These are phyloP conservation scores for Drosophila sproati DNA, from an alignment of 1,140 invertebrate species.

Conservation along the genomic window DNA sequence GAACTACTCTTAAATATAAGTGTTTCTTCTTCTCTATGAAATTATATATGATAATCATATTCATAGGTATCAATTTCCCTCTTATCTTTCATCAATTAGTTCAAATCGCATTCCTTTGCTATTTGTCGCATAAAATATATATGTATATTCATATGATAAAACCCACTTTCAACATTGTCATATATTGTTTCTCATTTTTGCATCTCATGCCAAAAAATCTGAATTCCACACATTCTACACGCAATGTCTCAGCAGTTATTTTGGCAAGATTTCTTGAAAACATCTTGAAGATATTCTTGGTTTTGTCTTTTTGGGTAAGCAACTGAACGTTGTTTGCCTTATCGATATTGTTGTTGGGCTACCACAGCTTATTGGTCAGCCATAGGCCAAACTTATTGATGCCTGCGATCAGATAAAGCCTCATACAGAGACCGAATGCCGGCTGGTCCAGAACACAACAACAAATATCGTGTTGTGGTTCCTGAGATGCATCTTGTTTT, in stretches of 20 bases:
- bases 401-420: conserved; percentile 58
- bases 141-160: background rate
- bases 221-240: background rate
- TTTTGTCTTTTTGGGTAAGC: conserved; percentile 5
- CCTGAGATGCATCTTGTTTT: conserved; percentile 55
- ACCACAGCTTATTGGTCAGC: conserved; percentile 46
- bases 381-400: conserved; percentile 63
- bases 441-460: conserved; percentile 1
- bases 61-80: conserved; percentile 1
- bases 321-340: conserved; percentile 2
- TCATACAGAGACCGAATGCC: conserved; percentile 2
- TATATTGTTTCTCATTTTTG: conserved; percentile 2
- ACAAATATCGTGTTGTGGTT: conserved; percentile 8
- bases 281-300: conserved; percentile 23
- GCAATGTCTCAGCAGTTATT: conserved; percentile 12
- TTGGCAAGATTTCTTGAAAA: conserved; percentile 23
- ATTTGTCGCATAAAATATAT: background rate
- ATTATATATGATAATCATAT: background rate
- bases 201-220: conserved; percentile 11
- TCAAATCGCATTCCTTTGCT: conserved; percentile 15
- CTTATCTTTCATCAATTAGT: conserved; percentile 24
- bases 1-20: too few relatives aligned
- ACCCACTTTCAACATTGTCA: background rate
- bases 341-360: conserved; percentile 32
- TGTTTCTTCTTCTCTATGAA: background rate